Evolutionary conservation across 1,140 invertebrate genomes (phyloP).

Genomic region (Watersipora subatra): DNA sequence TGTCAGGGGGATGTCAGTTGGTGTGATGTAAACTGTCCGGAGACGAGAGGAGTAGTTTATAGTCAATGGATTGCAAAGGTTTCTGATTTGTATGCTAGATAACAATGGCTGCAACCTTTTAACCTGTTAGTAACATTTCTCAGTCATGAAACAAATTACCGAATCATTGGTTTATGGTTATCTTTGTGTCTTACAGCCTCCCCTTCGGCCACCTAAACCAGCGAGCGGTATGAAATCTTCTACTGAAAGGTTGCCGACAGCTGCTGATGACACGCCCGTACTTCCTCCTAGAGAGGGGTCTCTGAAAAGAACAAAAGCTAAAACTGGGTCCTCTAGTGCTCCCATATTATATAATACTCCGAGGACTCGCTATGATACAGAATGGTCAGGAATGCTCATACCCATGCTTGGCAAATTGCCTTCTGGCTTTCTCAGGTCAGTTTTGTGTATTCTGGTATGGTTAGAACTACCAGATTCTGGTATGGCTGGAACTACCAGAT

Average conservation of each 20-base stretch:
- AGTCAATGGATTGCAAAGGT: too few species aligned
- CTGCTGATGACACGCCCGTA: neutral
- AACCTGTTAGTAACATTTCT: too few species aligned
- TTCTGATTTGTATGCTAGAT: too few species aligned
- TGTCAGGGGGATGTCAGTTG: too few species aligned
- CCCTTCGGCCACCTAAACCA: neutral
- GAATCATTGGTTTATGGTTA: neutral
- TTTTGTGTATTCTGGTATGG: too few species aligned
- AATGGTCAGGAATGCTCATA: slow-evolving; percentile 57
- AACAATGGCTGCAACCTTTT: too few species aligned
- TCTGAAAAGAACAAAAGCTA: neutral
- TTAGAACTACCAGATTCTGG: too few species aligned
- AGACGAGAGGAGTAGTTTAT: too few species aligned
- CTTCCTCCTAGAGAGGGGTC: neutral
- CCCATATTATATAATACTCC: neutral
- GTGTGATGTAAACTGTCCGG: too few species aligned
- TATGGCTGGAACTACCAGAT: too few species aligned
- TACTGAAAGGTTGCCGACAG: neutral
- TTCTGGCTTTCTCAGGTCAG: slow-evolving; percentile 55
- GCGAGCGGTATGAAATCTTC: neutral
- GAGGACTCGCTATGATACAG: slow-evolving; percentile 8
- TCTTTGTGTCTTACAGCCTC: neutral
- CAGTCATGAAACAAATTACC: too few species aligned
- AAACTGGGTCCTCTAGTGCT: neutral
- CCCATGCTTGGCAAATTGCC: slow-evolving; percentile 66